Conservation (phyloP, 2,113 vertebrate genomes). For the Puffinus mauretanicus region DNA sequence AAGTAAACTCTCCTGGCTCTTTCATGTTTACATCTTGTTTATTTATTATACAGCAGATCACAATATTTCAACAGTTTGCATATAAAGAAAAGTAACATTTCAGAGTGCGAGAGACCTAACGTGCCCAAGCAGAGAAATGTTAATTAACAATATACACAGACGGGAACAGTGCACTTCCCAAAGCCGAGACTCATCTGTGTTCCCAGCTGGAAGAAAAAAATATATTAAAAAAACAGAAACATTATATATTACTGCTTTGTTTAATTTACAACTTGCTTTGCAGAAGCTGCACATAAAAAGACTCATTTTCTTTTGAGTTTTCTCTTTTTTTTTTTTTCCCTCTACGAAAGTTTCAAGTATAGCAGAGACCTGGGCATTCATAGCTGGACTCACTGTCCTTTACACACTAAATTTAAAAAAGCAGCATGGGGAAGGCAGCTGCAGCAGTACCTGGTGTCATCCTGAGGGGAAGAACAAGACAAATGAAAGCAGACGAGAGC, state of each 20-base stretch:
- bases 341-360: constrained; percentile 68
- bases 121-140: constrained; percentile 69
- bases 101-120: constrained; percentile 58
- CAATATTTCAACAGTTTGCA: constrained; percentile 68
- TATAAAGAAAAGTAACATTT: constrained; percentile 73
- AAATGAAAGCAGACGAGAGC: constrained; percentile 70
- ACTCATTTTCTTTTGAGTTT: constrained; percentile 37
- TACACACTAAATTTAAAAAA: constrained; percentile 58
- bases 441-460: constrained; percentile 70
- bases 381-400: constrained; percentile 65
- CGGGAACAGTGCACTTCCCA: constrained; percentile 65
- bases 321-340: neutral
- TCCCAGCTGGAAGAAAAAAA: constrained; percentile 65
- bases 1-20: constrained; percentile 61
- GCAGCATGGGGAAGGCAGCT: constrained; percentile 59
- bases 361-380: constrained; percentile 62
- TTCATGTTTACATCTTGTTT: constrained; percentile 63
- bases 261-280: constrained; percentile 69
- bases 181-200: constrained; percentile 48
- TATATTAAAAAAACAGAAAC: constrained; percentile 67
- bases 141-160: constrained; percentile 74
- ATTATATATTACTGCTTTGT: constrained; percentile 69
- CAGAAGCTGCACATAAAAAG: constrained; percentile 69
- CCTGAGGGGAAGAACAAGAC: constrained; percentile 34
- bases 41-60: constrained; percentile 71